Evolutionary conservation across 2,888 invertebrate species (phyloP), one percentile per base, ranked within the genome.

Genomic region (Eristalis arbustorum): DNA sequence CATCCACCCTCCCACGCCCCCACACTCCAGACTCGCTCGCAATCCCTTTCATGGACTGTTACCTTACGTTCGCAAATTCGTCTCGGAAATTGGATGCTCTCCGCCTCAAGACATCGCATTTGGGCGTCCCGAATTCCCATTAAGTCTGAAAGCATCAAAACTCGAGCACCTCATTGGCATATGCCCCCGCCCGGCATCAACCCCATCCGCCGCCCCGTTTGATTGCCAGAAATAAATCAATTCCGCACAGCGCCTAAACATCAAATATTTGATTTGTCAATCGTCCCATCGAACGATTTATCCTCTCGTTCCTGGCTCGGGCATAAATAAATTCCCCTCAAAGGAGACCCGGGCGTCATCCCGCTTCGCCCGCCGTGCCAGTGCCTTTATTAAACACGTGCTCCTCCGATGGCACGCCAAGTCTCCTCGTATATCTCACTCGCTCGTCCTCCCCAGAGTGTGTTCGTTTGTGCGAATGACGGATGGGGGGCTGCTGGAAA

Each of bases 211-310:
- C 49, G 10, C 28, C 28, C 42, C 28, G 22, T 22, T 57, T 11
- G 40, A 64, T 14, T 34, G 37, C 13, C 25, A 22, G n/a, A 67
- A 42, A 31, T 59, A 67, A 31, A 42, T 61, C 22, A 67, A 42
- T 22, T 67, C 28, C 22, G 14, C 13, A 23, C 18, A 37, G 59
- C 22, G 28, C 37, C 28, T 22, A 75, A 31, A 31, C 49, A 68
- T 56, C 68, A 67, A 49, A 68, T 76, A 62, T 68, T 76, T 75
- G 75, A 75, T 75, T 67, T 75, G 66, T 42, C 61, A 59, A 62
- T 49, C 61, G 49, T 62, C 67, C 62, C n/a, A 62, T 31, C 42
- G n/a, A 31, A 23, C 42, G 68, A 68, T 76, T 75, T 61, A 75
- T 49, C 25, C 25, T 25, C 49, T 61, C 61, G 67, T 42, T 42